A percentile compares a stretch with the other conserved stretches of the same genome.
Evolutionary conservation across 2,113 vertebrate genomes (phyloP).

Genomic region (Poicephalus meyeri): DNA sequence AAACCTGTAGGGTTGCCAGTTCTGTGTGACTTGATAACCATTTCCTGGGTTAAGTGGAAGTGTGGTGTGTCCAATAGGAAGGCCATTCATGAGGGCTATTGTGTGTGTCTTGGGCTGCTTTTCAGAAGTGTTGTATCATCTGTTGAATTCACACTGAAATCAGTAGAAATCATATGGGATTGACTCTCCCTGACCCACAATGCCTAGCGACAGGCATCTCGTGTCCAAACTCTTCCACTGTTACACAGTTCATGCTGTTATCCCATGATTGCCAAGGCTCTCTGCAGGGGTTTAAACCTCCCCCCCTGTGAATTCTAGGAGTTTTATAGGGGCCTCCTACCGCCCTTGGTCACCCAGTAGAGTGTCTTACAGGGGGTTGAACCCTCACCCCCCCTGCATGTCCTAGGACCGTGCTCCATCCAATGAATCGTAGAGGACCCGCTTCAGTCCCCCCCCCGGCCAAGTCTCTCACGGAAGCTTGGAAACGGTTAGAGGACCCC

Average conservation of each 20-base stretch:
- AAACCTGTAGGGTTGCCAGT: not conserved
- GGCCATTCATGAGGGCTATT: accelerated
- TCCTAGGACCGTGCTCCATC: too few species aligned
- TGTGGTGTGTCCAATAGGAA: not conserved
- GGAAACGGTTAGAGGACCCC: too few species aligned
- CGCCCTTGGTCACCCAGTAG: too few species aligned
- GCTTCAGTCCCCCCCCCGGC: too few species aligned
- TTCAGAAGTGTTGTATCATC: not conserved
- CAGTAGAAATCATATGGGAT: not conserved
- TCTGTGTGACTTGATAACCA: not conserved
- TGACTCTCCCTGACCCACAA: not conserved
- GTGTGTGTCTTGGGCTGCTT: not conserved
- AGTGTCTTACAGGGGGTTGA: too few species aligned
- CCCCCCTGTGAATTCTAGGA: too few species aligned
- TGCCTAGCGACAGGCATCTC: accelerated
- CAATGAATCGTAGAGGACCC: too few species aligned
- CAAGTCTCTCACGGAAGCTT: too few species aligned
- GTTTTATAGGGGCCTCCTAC: too few species aligned
- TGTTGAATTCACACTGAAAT: not conserved
- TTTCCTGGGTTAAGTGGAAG: not conserved
- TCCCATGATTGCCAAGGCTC: too few species aligned
- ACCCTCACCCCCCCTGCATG: too few species aligned
- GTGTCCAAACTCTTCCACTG: not conserved
- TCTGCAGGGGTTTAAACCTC: too few species aligned
- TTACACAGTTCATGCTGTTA: not conserved